A percentile compares a stretch with the other conserved stretches of the same genome.
phyloP scores from a whole-genome alignment of 2,797 vertebrate species.

The Cryptoblepharus egeriae region DNA sequence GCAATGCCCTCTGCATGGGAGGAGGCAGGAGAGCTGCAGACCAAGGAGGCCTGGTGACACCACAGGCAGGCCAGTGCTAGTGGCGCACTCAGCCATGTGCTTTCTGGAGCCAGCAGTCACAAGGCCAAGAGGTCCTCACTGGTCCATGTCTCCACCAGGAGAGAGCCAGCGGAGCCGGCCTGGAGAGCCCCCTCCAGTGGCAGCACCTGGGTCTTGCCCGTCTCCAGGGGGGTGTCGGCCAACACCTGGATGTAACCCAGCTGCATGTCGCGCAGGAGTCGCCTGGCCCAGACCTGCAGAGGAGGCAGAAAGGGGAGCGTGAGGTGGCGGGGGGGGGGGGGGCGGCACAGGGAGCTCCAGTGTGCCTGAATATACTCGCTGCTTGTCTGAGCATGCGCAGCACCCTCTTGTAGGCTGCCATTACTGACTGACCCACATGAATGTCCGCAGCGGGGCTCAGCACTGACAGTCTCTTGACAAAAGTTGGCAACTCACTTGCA shows the following conservation, averaged over 20 bases:
- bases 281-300: slow-evolving; percentile 78
- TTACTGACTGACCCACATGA: too few relatives aligned
- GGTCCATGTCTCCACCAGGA: slow-evolving; percentile 80
- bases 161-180: slow-evolving; percentile 33
- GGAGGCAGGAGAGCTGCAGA: too few relatives aligned
- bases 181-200: slow-evolving; percentile 63
- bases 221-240: slow-evolving; percentile 70
- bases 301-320: not conserved
- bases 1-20: too few relatives aligned
- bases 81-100: too few relatives aligned
- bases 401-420: too few relatives aligned
- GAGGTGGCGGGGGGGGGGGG: too few relatives aligned
- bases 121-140: slow-evolving; percentile 74
- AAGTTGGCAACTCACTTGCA: too few relatives aligned
- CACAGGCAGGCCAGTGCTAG: too few relatives aligned
- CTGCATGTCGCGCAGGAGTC: slow-evolving; percentile 76
- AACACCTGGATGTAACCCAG: slow-evolving; percentile 76
- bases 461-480: not conserved
- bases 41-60: too few relatives aligned
- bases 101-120: not conserved
- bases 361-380: too few relatives aligned
- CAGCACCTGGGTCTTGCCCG: slow-evolving; percentile 70
- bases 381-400: too few relatives aligned
- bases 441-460: not conserved
- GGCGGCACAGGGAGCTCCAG: too few relatives aligned